phyloP scores from a whole-genome alignment of 2,888 invertebrate genomes.

The Nezara viridula region DNA sequence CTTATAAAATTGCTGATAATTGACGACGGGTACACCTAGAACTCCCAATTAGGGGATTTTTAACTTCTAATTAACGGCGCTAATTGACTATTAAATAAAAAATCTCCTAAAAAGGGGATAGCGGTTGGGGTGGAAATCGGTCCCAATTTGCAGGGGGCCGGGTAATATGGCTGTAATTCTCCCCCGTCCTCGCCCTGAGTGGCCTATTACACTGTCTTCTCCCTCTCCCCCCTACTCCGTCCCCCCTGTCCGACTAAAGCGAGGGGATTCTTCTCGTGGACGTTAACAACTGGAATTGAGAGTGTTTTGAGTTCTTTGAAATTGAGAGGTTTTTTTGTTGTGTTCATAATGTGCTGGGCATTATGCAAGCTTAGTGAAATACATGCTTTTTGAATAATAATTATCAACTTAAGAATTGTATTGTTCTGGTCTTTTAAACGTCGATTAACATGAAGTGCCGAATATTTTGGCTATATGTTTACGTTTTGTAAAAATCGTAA shows the following conservation, averaged over 20 bases:
- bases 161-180: constrained; percentile 46
- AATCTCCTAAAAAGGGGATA: constrained; percentile 20
- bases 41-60: constrained; percentile 47
- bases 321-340: not conserved
- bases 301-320: not conserved
- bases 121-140: constrained; percentile 32
- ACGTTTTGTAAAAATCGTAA: too few relatives aligned
- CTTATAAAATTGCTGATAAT: constrained; percentile 43
- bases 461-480: too few relatives aligned
- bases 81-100: constrained; percentile 46
- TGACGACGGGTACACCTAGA: constrained; percentile 32
- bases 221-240: too few relatives aligned
- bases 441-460: too few relatives aligned
- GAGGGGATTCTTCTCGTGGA: not conserved
- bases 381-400: too few relatives aligned
- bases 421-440: too few relatives aligned
- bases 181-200: constrained; percentile 3
- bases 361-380: not conserved
- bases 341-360: not conserved
- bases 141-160: constrained; percentile 25
- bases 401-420: too few relatives aligned
- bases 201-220: constrained; percentile 34
- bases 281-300: not conserved
- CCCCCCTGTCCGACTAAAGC: not conserved
- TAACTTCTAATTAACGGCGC: constrained; percentile 42